These are phyloP conservation scores for Myotis findleyi DNA, from an alignment of 2,797 vertebrate genomes.

Conservation along the genomic window DNA sequence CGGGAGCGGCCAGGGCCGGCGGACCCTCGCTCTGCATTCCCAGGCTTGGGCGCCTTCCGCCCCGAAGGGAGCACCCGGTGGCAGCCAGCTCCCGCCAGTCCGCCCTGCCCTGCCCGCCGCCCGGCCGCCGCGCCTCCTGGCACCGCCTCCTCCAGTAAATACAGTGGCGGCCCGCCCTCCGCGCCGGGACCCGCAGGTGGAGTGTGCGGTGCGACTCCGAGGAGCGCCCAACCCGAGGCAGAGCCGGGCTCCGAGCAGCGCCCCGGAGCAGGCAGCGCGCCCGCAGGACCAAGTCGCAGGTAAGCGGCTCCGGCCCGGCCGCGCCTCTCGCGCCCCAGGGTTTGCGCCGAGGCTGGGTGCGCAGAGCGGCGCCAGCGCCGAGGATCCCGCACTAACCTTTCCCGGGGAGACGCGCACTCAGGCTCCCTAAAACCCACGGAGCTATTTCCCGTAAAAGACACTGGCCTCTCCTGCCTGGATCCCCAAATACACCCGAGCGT, in stretches of 20 bases:
- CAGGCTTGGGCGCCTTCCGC: neutral
- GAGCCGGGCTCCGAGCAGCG: neutral
- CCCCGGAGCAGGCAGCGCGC: neutral
- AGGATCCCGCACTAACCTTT: neutral
- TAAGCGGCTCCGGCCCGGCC: conserved; percentile 1
- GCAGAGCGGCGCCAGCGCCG: fast-evolving
- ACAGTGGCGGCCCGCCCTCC: neutral
- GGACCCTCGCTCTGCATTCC: neutral
- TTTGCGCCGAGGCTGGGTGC: fast-evolving
- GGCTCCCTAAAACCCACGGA: neutral
- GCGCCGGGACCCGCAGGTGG: neutral
- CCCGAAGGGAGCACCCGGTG: conserved; percentile 17
- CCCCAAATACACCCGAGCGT: neutral
- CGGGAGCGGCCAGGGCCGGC: neutral
- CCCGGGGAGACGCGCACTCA: neutral
- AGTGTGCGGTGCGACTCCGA: neutral
- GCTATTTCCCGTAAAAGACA: neutral
- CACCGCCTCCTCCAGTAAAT: conserved; percentile 20
- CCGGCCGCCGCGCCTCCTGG: neutral
- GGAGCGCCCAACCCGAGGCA: neutral
- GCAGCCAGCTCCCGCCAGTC: conserved; percentile 49
- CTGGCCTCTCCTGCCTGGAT: neutral
- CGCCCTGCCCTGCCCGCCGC: neutral
- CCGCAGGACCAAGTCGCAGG: conserved; percentile 30
- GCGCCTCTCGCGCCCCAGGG: neutral